Percentiles rank a stretch among this genome's conserved stretches.
These are phyloP conservation scores for Labia minor DNA, from an alignment of 2,888 invertebrate genomes.

Conservation along the genomic window DNA sequence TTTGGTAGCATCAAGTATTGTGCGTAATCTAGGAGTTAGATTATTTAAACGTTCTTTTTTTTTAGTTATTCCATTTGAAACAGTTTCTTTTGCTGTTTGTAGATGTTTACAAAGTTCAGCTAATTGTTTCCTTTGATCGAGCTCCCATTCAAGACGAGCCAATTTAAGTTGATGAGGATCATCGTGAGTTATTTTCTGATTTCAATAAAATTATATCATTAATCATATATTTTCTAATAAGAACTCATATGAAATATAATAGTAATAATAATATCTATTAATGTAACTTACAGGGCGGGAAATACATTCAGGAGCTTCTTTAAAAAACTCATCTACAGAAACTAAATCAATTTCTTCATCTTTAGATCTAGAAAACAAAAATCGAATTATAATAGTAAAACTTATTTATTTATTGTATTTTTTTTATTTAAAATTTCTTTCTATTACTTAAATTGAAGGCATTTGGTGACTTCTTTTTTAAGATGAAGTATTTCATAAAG, in stretches of 20 bases:
- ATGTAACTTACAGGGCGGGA: conserved; percentile 49
- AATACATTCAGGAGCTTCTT: conserved; percentile 60
- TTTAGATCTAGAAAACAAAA: conserved; percentile 61
- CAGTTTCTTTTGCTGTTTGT: conserved; percentile 62
- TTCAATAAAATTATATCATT: conserved; percentile 24
- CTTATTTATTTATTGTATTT: conserved; percentile 14
- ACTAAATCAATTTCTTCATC: conserved; percentile 89
- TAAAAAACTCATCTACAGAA: conserved; percentile 69
- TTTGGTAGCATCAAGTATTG: conserved; percentile 48
- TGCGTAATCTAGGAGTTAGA: conserved; percentile 64
- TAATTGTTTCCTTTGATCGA: conserved; percentile 74
- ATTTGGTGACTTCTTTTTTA: conserved; percentile 88
- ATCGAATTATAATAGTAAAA: conserved; percentile 21
- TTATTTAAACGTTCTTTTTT: conserved; percentile 69
- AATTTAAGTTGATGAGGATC: conserved; percentile 71
- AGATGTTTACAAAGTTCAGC: conserved; percentile 64
- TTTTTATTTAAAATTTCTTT: background rate
- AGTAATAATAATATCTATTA: background rate
- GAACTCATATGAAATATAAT: too few species aligned
- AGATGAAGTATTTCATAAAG: conserved; percentile 89
- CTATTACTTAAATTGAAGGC: conserved; percentile 77
- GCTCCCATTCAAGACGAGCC: conserved; percentile 83
- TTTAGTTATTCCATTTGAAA: conserved; percentile 61
- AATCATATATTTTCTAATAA: conserved; percentile 16
- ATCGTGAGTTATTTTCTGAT: conserved; percentile 52